Percentiles rank a stretch among this genome's conserved stretches.
Evolutionary conservation across 2,797 vertebrate species (phyloP).

Genomic region (Macropodus opercularis): DNA sequence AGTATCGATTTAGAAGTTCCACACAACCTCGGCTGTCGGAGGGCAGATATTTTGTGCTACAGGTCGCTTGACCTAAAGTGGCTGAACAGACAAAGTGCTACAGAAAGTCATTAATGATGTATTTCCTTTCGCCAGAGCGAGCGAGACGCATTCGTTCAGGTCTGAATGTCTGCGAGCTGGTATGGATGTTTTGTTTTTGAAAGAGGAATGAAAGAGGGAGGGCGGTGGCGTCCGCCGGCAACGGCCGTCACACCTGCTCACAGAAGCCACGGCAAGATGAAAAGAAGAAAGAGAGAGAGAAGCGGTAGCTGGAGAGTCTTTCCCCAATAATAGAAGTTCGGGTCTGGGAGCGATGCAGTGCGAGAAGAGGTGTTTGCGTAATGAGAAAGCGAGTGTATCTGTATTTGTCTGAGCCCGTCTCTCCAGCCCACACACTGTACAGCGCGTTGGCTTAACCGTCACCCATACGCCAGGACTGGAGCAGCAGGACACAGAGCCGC

Average conservation of each 20-base stretch:
- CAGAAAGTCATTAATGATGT: conserved; percentile 54
- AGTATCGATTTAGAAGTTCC: conserved; percentile 46
- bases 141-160: conserved; percentile 22
- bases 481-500: conserved; percentile 42
- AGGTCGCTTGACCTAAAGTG: conserved; percentile 32
- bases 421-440: conserved; percentile 7
- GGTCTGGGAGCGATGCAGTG: conserved; percentile 41
- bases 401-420: conserved; percentile 15
- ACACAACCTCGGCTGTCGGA: conserved; percentile 60
- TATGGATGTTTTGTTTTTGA: conserved; percentile 35
- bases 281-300: conserved; percentile 33
- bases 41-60: conserved; percentile 45
- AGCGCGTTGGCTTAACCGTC: conserved; percentile 27
- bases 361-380: conserved; percentile 54
- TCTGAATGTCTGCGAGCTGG: conserved; percentile 28
- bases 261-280: conserved; percentile 13
- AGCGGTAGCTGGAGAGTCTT: conserved; percentile 37
- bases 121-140: conserved; percentile 40
- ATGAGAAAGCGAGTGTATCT: conserved; percentile 11
- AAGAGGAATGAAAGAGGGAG: background rate
- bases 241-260: conserved; percentile 34
- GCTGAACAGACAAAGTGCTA: conserved; percentile 16
- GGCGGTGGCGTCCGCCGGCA: conserved; percentile 11
- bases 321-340: conserved; percentile 56
- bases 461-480: conserved; percentile 18